phyloP scores from a whole-genome alignment of 2,797 vertebrate genomes.

The Chromis chromis region DNA sequence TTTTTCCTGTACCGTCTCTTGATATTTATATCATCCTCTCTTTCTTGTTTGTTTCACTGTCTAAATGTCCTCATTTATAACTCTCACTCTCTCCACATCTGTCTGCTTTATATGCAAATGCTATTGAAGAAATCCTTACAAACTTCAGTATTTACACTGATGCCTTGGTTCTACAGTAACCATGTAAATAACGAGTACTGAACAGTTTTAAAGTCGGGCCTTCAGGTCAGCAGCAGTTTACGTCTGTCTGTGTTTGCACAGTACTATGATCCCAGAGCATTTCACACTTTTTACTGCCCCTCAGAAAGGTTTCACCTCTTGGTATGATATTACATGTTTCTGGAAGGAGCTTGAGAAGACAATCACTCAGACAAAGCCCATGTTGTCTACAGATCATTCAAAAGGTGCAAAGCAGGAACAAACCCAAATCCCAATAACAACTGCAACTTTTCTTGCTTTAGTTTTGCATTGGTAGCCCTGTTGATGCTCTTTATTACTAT shows the following conservation, averaged over 20 bases:
- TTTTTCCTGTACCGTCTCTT: conserved; percentile 29
- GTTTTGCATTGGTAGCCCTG: background rate
- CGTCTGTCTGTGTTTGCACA: conserved; percentile 39
- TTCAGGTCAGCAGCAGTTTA: conserved; percentile 11
- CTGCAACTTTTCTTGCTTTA: background rate
- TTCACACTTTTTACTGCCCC: conserved; percentile 42
- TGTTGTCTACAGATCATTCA: background rate
- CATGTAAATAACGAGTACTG: background rate
- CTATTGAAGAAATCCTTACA: background rate
- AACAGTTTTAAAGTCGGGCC: background rate
- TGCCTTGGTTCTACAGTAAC: background rate
- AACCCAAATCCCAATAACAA: background rate
- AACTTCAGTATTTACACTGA: background rate
- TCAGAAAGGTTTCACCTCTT: conserved; percentile 26
- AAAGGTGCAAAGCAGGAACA: background rate
- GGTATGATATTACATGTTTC: conserved; percentile 30
- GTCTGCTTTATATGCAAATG: background rate
- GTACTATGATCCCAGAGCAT: conserved; percentile 26
- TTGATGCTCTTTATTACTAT: background rate
- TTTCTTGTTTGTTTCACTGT: conserved; percentile 19
- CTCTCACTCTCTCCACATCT: background rate
- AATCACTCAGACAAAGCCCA: background rate
- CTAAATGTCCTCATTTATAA: background rate
- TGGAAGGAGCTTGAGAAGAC: background rate
- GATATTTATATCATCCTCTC: conserved; percentile 9